A percentile compares a stretch with the other conserved stretches of the same genome.
These are phyloP conservation scores for Pelobates cultripes DNA, from an alignment of 2,797 vertebrate genomes.

Conservation along the genomic window DNA sequence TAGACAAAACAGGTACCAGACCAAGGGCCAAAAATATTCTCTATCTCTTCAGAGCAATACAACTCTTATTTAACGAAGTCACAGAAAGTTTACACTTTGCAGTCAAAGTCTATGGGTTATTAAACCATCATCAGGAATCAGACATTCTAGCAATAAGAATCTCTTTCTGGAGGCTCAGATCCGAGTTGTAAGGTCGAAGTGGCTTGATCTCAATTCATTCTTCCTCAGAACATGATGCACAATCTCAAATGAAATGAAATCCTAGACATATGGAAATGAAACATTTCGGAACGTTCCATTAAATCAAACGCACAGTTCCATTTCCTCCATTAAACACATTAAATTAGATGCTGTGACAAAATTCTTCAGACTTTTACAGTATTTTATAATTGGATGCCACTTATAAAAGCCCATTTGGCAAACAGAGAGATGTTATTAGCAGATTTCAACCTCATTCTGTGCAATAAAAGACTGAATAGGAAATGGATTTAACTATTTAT, in stretches of 20 bases:
- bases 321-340: conserved; percentile 56
- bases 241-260: conserved; percentile 18
- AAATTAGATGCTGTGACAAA: conserved; percentile 61
- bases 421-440: conserved; percentile 65
- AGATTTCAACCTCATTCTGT: conserved; percentile 52
- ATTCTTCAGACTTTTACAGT: conserved; percentile 59
- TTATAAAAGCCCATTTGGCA: conserved; percentile 64
- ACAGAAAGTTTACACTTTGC: no score
- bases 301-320: conserved; percentile 54
- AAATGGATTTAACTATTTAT: background rate
- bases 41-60: no score
- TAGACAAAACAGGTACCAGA: no score
- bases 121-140: background rate
- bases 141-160: background rate
- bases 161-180: background rate
- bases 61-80: no score
- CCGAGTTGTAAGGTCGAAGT: background rate
- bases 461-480: background rate
- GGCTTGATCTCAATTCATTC: background rate
- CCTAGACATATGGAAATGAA: background rate
- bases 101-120: background rate
- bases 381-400: conserved; percentile 69
- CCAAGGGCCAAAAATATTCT: no score
- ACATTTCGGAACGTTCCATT: conserved; percentile 27
- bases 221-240: background rate